Conservation (phyloP, 1,140 invertebrate genomes). For the Cydia strobilella region DNA sequence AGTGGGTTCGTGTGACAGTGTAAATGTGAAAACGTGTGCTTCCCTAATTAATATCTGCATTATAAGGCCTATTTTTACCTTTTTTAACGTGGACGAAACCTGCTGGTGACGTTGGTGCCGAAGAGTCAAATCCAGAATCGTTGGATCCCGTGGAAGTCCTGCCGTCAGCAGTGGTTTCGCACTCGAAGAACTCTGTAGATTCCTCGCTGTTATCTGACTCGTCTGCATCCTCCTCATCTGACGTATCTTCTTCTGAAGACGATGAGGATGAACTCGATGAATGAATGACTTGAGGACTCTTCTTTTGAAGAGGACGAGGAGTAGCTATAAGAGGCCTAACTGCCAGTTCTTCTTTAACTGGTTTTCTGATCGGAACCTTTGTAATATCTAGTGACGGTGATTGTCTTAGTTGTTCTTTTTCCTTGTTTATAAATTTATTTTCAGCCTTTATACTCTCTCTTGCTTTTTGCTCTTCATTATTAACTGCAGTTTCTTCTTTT, state of each 20-base stretch:
- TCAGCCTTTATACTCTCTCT: constrained; percentile 45
- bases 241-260: constrained; percentile 60
- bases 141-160: constrained; percentile 82
- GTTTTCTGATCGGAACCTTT: constrained; percentile 41
- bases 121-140: constrained; percentile 83
- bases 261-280: constrained; percentile 70
- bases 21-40: constrained; percentile 8
- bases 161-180: constrained; percentile 74
- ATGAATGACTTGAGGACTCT: constrained; percentile 64
- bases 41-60: neutral
- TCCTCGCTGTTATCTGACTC: constrained; percentile 65
- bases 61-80: constrained; percentile 58
- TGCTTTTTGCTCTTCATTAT: constrained; percentile 40
- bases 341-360: constrained; percentile 80
- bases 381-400: constrained; percentile 34
- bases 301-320: constrained; percentile 81
- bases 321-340: constrained; percentile 80
- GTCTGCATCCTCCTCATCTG: constrained; percentile 63
- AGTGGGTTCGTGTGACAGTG: constrained; percentile 12
- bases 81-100: constrained; percentile 74
- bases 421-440: constrained; percentile 43
- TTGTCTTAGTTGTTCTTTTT: constrained; percentile 36
- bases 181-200: constrained; percentile 73
- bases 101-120: constrained; percentile 76
- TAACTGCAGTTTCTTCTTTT: constrained; percentile 39